Conservation (phyloP, 2,888 invertebrate species). For the Ernsta delagoae region DNA sequence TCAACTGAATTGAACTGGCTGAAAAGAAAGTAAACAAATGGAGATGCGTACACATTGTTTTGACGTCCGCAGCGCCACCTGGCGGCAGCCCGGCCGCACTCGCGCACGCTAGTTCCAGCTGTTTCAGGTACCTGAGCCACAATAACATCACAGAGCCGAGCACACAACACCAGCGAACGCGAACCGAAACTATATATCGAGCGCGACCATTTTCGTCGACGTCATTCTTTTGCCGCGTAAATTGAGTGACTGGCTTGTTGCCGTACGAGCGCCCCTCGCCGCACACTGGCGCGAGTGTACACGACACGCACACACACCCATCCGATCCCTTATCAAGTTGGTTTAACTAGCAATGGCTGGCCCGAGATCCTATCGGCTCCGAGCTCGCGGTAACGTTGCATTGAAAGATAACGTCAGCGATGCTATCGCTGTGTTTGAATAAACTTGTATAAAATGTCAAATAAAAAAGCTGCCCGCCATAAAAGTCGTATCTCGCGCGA, state of each 20-base stretch:
- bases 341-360: constrained; percentile 84
- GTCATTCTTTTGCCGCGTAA: constrained; percentile 83
- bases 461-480: constrained; percentile 50
- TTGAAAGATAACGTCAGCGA: constrained; percentile 84
- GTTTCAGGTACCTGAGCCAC: constrained; percentile 79
- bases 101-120: constrained; percentile 75
- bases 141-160: constrained; percentile 72
- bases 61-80: constrained; percentile 73
- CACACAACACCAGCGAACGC: constrained; percentile 46
- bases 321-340: constrained; percentile 80
- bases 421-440: constrained; percentile 82
- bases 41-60: constrained; percentile 76
- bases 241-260: constrained; percentile 79
- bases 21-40: constrained; percentile 39
- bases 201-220: constrained; percentile 55
- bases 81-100: constrained; percentile 62
- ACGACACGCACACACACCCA: constrained; percentile 61
- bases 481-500: constrained; percentile 72
- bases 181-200: constrained; percentile 39
- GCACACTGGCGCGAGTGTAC: constrained; percentile 54
- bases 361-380: constrained; percentile 78
- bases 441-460: constrained; percentile 82
- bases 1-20: constrained; percentile 24
- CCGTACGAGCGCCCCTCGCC: constrained; percentile 66
- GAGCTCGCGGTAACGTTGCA: constrained; percentile 84